Evolutionary conservation across 2,797 vertebrate species (phyloP).

Genomic region (Nothura maculosa): DNA sequence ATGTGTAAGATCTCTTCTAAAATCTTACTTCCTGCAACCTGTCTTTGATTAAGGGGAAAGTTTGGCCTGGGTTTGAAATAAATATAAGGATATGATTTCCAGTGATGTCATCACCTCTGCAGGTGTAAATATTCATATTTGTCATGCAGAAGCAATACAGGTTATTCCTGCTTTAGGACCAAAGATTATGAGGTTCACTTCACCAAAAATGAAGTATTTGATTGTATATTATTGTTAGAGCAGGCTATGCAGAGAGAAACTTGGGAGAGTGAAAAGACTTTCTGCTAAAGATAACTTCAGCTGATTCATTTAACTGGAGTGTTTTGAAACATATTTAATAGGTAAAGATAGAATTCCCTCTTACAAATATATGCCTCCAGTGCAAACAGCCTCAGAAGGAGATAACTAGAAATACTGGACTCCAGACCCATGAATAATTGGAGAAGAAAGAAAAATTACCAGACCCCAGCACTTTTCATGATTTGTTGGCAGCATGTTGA

Average conservation of each 20-base stretch:
- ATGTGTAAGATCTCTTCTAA: background rate
- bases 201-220: background rate
- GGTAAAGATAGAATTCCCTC: background rate
- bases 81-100: background rate
- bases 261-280: background rate
- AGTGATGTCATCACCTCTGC: background rate
- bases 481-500: background rate
- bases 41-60: background rate
- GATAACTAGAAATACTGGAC: background rate
- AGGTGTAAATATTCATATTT: background rate
- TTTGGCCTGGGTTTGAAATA: background rate
- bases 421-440: background rate
- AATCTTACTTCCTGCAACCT: constrained; percentile 4
- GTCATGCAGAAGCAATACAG: background rate
- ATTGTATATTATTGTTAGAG: background rate
- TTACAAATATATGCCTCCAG: background rate
- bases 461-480: background rate
- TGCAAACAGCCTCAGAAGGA: background rate
- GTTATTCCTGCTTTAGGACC: background rate
- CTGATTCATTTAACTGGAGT: background rate
- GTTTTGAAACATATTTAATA: background rate
- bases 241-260: background rate
- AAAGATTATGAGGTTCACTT: background rate
- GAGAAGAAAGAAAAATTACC: background rate
- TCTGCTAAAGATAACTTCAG: background rate